A percentile compares a stretch with the other conserved stretches of the same genome.
Evolutionary conservation across 2,888 invertebrate species (phyloP).

Genomic region (Sminthurides aquaticus): DNA sequence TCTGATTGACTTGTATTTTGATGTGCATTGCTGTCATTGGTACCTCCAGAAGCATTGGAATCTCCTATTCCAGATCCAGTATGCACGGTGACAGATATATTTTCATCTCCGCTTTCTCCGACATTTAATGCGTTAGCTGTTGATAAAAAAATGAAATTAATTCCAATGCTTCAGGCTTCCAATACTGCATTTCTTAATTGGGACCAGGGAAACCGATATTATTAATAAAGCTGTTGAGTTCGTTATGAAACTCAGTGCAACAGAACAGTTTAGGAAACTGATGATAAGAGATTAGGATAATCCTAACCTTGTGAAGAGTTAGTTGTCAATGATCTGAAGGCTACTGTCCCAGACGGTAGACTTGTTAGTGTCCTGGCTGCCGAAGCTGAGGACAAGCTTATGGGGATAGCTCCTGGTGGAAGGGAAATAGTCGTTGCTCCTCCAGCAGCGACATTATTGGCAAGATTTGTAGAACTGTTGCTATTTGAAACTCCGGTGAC

Average conservation of each 20-base stretch:
- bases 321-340: slow-evolving; percentile 11
- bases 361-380: slow-evolving; percentile 16
- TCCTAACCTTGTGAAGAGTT: slow-evolving; percentile 14
- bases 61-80: slow-evolving; percentile 13
- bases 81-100: slow-evolving; percentile 28
- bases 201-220: too few relatives aligned
- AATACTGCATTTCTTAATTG: too few relatives aligned
- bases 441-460: not conserved
- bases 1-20: slow-evolving; percentile 29
- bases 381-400: slow-evolving; percentile 13
- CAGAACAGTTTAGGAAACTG: too few relatives aligned
- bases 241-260: too few relatives aligned
- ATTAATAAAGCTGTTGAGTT: too few relatives aligned
- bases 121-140: too few relatives aligned
- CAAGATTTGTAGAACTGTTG: not conserved
- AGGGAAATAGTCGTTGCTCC: slow-evolving; percentile 1
- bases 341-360: slow-evolving; percentile 11
- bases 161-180: too few relatives aligned
- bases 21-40: slow-evolving; percentile 17
- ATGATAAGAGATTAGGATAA: too few relatives aligned
- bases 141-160: too few relatives aligned
- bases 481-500: not conserved
- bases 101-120: slow-evolving; percentile 31
- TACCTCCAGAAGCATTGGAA: not conserved
- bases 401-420: slow-evolving; percentile 8